Percentiles rank a stretch among this genome's conserved stretches.
These are phyloP conservation scores for Trinectes maculatus DNA, from an alignment of 2,113 vertebrate genomes.

Conservation along the genomic window DNA sequence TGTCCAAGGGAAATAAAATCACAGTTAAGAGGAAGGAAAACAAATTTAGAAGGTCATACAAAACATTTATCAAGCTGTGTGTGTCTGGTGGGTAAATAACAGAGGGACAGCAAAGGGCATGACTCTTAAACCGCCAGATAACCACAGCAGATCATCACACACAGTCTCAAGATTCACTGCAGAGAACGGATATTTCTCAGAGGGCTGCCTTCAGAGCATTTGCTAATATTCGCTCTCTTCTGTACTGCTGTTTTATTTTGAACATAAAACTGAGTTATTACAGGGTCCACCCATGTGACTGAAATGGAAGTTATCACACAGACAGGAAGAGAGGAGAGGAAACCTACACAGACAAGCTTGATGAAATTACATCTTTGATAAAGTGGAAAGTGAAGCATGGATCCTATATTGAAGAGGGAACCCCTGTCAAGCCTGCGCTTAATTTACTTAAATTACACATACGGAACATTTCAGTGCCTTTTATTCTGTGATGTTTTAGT, in stretches of 20 bases:
- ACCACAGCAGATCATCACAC: constrained; percentile 72
- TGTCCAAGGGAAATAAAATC: constrained; percentile 76
- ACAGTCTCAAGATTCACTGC: constrained; percentile 65
- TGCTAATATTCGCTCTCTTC: constrained; percentile 66
- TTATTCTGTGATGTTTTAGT: not conserved
- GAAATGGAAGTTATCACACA: constrained; percentile 40
- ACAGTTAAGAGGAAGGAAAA: constrained; percentile 76
- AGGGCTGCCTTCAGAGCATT: constrained; percentile 58
- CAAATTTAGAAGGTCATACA: constrained; percentile 78
- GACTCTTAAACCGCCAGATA: constrained; percentile 75
- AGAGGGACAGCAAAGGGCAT: constrained; percentile 79
- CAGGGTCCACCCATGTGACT: constrained; percentile 40
- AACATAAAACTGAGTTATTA: constrained; percentile 66
- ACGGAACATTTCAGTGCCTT: not conserved
- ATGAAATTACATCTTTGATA: constrained; percentile 8
- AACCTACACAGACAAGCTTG: not conserved
- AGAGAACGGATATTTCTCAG: constrained; percentile 72
- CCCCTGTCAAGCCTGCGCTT: not conserved
- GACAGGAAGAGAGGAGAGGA: constrained; percentile 12
- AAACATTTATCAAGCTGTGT: constrained; percentile 80
- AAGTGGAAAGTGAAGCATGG: not conserved
- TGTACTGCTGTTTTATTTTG: constrained; percentile 70
- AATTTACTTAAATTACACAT: not conserved
- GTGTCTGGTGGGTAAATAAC: constrained; percentile 80
- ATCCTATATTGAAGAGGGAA: not conserved